Conservation (phyloP, 2,797 vertebrate species). For the Takifugu rubripes region DNA sequence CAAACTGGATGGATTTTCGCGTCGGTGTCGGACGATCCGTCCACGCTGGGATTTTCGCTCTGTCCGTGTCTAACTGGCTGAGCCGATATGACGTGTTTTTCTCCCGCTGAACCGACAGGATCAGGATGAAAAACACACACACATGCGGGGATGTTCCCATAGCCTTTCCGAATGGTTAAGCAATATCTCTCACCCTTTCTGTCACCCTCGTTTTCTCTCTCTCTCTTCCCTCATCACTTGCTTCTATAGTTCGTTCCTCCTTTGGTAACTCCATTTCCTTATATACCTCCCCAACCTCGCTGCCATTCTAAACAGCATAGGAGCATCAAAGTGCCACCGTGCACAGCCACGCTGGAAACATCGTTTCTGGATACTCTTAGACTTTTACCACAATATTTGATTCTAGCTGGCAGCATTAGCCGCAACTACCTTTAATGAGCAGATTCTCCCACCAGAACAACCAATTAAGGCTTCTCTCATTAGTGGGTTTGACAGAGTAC, state of each 20-base stretch:
- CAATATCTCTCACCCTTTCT: constrained; percentile 65
- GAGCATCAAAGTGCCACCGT: not conserved
- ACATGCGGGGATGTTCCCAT: constrained; percentile 70
- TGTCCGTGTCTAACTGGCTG: constrained; percentile 17
- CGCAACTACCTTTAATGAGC: constrained; percentile 60
- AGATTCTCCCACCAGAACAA: constrained; percentile 63
- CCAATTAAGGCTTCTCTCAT: constrained; percentile 74
- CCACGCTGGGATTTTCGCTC: constrained; percentile 20
- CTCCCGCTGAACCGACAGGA: constrained; percentile 50
- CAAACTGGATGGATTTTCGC: too few species aligned
- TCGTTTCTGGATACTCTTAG: not conserved
- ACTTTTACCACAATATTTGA: constrained; percentile 10
- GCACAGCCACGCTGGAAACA: not conserved
- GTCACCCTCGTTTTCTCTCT: constrained; percentile 44
- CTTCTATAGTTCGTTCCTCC: constrained; percentile 14
- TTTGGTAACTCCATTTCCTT: constrained; percentile 19
- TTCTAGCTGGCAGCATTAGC: constrained; percentile 9
- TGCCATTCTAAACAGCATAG: not conserved
- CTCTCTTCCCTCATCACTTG: constrained; percentile 35
- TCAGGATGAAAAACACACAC: constrained; percentile 39
- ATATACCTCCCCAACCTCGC: not conserved
- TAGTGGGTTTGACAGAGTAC: constrained; percentile 62
- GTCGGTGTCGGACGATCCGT: not conserved
- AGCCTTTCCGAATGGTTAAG: constrained; percentile 80
- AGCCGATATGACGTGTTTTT: constrained; percentile 45